Base-by-base conservation (phyloP, 2,797 vertebrate species). In the Hipposideros larvatus region DNA sequence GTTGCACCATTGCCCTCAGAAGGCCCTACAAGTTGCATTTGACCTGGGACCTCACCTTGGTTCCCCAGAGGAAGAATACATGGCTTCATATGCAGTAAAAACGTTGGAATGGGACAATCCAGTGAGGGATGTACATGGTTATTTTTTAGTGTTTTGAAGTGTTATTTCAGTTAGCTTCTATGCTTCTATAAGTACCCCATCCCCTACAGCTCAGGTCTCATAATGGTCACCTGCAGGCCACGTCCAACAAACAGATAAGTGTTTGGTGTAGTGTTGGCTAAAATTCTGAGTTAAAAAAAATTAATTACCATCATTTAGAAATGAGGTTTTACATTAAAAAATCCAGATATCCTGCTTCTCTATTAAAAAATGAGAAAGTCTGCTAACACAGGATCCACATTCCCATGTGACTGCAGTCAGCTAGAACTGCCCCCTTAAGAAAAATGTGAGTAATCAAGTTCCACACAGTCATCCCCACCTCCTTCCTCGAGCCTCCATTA, bases 221-320 rank as follows among this genome's bases (percentile, higher is more conserved):
- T 70, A 95, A 92, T 57, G 53, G 94, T 22, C 96, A 26, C 61
- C 70, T 82, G 15, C 31, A 83, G 83, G 14, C 51, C 37, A 94
- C 18, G 87, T 53, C 48, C 79, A 93, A 65, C 16, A 79, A 96
- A 93, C 15, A 93, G 74, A 55, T 83, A 16, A 80, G 18, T 94
- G 46, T 75, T 93, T 77, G 51, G 16, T 90, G 14, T 24, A 83
- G 7, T 87, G 46, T 85, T 68, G n/a, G n/a, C 48, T 95, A 92
- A 93, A 95, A 77, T 48, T 90, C 87, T 94, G 59, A 91, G 70
- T 84, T 90, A 74, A 94, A 94, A 75, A 51, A 94, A 91, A 90
- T 92, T 55, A 63, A 41, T 73, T 93, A 16, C 55, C 59, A 90
- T 26, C 63, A 43, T 86, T 87, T 84, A 90, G 21, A 97, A 90